Base-by-base conservation (phyloP, 2,888 invertebrate genomes). In the Caradrina kadenii region DNA sequence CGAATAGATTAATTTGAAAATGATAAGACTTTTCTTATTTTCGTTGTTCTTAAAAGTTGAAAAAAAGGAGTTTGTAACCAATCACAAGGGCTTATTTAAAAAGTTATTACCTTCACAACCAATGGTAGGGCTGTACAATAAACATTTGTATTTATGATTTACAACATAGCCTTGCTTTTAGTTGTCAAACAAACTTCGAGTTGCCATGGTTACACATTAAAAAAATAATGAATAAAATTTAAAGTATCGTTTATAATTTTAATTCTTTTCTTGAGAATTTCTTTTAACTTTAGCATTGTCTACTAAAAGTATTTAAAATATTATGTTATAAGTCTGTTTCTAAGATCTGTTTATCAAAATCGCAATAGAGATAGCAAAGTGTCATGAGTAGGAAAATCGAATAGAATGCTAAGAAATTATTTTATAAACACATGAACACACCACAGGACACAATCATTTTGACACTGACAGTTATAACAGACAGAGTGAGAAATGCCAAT, bases 191-290 rank as follows among this genome's bases (percentile, higher is more conserved):
- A 82, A 78, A 73, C 52, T 26, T 56, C 83, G 84, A 86, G 85
- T 85, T 90, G 88, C 88, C 87, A 90, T 90, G 91, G 86, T 77
- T 69, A 89, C 88, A 55, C 31, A 39, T 77, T 60, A 1, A 22
- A 54, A 70, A 42, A 21, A 45, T 45, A 13, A 55, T 54, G 0
- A 31, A 5, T 2, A 17, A 45, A 49, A 15, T 26, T 1, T 8
- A 22, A 62, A 17, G 2, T 7, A 26, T n/a, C 5, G 26, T 7
- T 42, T 39, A 15, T 15, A 35, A 13, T 19, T 13, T 17, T 49
- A 21, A 5, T 49, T 45, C 17, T 17, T 5, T 17, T 0, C 1
- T 17, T 17, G 15, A 42, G 3, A 42, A 45, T 17, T 45, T 45
- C 17, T 45, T 45, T 45, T 5, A 17, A 15, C 5, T 6, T 45